Evolutionary conservation across 2,888 invertebrate genomes (phyloP), one percentile per base, ranked within the genome.

Genomic region (Amblyjoppa proteus): DNA sequence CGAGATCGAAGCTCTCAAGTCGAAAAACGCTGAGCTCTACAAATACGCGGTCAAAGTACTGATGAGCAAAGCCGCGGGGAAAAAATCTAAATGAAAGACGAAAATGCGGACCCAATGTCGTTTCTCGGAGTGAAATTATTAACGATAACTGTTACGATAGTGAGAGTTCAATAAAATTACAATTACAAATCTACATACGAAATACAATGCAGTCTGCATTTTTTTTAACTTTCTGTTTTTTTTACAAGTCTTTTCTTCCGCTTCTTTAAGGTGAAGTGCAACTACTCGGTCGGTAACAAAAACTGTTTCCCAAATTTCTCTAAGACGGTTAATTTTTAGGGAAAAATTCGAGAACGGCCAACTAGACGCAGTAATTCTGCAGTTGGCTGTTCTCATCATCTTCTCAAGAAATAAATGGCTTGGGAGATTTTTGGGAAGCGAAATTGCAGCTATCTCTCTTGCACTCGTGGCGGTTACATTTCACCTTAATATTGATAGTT

Each of bases 1-100:
- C 0, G 91, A 93, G 77, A 90, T 91, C 25, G 87, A 91, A 13
- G 89, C 53, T 25, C 82, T 93, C 5, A 92, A 87, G 45, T 78
- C 70, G 31, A 89, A 90, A 28, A 94, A 94, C 75, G 56, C 87
- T 0, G 89, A 88, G 13, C 75, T 94, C 3, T 93, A 91, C 82
- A 87, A 87, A 68, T 90, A 88, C 71, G 83, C 87, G 38, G 87
- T 89, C 7, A 88, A 90, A 79, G 82, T 83, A 76, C 83, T 91
- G 53, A 80, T 82, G 58, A 68, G 80, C 5, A 85, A 83, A 76
- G 76, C 53, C 9, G 56, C 77, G 16, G 25, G 58, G 64, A 81
- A 64, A 78, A 69, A 3, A 58, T 49, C 2, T n/a, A 74, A 73
- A 66, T 71, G 13, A 73, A 9, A 38, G 34, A 81, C 49, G 51